These are phyloP conservation scores for Trematocara unimaculatum DNA, from an alignment of 2,113 vertebrate genomes.

Conservation along the genomic window DNA sequence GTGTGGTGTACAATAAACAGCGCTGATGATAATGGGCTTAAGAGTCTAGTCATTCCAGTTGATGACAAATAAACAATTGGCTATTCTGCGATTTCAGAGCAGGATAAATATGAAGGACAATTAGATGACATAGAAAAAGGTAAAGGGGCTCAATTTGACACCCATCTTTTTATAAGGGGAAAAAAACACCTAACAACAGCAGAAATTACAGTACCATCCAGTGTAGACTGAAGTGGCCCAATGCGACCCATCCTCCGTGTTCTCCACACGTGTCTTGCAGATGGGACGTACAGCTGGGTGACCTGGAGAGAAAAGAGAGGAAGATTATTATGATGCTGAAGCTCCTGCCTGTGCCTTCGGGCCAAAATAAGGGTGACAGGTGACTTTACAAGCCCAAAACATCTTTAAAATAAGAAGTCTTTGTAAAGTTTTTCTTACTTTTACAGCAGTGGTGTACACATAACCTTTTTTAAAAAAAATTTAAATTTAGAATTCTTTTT, in stretches of 20 bases:
- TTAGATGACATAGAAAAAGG: background rate
- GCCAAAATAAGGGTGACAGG: background rate
- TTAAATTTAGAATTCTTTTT: background rate
- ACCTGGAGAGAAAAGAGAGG: conserved; percentile 71
- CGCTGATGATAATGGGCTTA: background rate
- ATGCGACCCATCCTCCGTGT: conserved; percentile 94
- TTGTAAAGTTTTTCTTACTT: background rate
- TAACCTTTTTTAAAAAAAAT: background rate
- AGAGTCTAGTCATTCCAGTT: background rate
- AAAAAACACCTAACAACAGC: background rate
- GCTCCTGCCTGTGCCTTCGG: background rate
- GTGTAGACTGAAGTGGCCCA: conserved; percentile 89
- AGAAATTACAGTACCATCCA: conserved; percentile 80
- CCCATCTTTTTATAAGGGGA: background rate
- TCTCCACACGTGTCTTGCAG: conserved; percentile 90
- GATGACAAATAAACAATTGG: background rate
- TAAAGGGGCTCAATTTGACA: background rate
- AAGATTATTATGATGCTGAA: no score
- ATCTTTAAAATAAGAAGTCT: background rate
- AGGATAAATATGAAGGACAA: background rate
- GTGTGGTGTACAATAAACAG: background rate
- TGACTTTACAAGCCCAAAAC: background rate
- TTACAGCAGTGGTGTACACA: background rate
- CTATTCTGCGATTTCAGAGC: background rate
- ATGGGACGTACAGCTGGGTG: conserved; percentile 94